phyloP scores from a whole-genome alignment of 1,140 invertebrate genomes.

The Trichoplusia ni region DNA sequence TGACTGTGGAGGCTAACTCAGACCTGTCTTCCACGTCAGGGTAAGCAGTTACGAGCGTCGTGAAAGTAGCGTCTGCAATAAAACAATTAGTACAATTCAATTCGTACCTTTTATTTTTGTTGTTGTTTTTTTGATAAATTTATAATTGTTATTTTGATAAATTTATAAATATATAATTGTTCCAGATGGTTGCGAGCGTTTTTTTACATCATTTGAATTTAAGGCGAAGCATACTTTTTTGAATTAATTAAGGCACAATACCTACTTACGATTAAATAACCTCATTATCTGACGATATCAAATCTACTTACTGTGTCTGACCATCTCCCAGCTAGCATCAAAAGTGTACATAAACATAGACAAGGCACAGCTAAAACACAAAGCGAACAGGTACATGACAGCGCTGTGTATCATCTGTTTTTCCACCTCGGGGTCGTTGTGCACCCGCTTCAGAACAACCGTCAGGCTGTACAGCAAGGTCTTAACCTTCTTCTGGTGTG shows the following conservation, averaged over 20 bases:
- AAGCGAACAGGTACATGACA: constrained; percentile 34
- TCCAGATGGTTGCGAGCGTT: too few relatives aligned
- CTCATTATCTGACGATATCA: too few relatives aligned
- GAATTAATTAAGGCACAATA: too few relatives aligned
- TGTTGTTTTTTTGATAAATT: too few relatives aligned
- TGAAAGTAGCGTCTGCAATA: constrained; percentile 56
- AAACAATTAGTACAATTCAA: too few relatives aligned
- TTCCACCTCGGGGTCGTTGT: constrained; percentile 47
- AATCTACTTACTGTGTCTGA: constrained; percentile 36
- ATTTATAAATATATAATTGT: too few relatives aligned
- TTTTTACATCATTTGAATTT: too few relatives aligned
- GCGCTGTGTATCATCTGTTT: constrained; percentile 41
- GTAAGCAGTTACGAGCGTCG: constrained; percentile 53
- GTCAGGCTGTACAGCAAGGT: constrained; percentile 38
- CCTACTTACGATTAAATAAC: too few relatives aligned
- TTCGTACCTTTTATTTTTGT: too few relatives aligned
- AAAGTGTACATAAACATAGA: constrained; percentile 44
- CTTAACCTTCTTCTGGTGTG: constrained; percentile 32
- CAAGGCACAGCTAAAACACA: constrained; percentile 17
- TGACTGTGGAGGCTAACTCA: constrained; percentile 33
- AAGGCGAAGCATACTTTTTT: too few relatives aligned
- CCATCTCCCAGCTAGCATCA: constrained; percentile 35
- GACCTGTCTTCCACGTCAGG: constrained; percentile 50
- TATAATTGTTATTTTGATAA: too few relatives aligned
- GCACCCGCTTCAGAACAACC: constrained; percentile 41